These are phyloP conservation scores for Archilochus colubris DNA, from an alignment of 2,113 vertebrate genomes.

Conservation along the genomic window DNA sequence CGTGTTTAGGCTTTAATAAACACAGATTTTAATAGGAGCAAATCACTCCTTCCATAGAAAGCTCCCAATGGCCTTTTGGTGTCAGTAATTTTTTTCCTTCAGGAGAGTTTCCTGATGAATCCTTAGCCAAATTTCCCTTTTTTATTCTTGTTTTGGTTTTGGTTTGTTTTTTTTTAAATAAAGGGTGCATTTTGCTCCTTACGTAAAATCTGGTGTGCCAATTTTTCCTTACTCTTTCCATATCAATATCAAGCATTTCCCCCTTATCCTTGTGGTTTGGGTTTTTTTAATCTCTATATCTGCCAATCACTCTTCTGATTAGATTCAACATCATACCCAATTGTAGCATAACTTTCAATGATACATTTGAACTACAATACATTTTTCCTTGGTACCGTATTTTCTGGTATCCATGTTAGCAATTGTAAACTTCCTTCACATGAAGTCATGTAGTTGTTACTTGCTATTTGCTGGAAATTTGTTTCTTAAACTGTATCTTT, in stretches of 20 bases:
- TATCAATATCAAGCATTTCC: background rate
- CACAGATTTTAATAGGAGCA: background rate
- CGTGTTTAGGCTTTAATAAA: background rate
- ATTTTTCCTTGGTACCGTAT: background rate
- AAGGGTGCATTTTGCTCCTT: background rate
- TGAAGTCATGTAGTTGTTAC: background rate
- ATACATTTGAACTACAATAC: background rate
- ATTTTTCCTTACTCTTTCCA: background rate
- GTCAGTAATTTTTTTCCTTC: background rate
- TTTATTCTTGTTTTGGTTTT: background rate
- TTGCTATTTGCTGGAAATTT: slow-evolving; percentile 43
- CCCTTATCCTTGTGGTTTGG: background rate
- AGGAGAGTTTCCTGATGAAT: background rate
- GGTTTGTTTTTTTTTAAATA: background rate
- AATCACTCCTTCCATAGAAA: background rate
- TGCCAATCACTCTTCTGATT: background rate
- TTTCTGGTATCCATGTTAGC: background rate
- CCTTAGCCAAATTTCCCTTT: background rate
- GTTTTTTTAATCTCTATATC: background rate
- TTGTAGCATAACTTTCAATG: background rate
- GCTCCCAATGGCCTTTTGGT: background rate
- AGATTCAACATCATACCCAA: background rate
- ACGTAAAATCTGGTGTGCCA: background rate
- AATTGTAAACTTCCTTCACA: background rate
- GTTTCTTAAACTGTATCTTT: slow-evolving; percentile 29